Evolutionary conservation across 2,797 vertebrate genomes (phyloP).

Genomic region (Myiotriccus ornatus): DNA sequence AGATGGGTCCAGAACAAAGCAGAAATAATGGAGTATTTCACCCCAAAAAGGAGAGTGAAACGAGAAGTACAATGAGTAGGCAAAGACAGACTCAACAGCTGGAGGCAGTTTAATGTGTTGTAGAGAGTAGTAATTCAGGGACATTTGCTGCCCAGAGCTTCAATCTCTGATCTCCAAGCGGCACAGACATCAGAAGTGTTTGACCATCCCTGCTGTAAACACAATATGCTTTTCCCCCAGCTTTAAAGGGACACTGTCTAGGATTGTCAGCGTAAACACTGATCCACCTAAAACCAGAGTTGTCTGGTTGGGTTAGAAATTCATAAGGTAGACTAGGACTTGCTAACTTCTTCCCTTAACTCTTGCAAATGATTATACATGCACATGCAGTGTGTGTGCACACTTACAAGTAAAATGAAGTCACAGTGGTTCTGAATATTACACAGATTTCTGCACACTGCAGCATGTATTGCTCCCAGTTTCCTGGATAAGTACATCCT

Average conservation of each 20-base stretch:
- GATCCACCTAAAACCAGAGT: background rate
- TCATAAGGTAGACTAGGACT: background rate
- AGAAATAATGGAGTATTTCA: slow-evolving; percentile 77
- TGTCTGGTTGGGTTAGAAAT: background rate
- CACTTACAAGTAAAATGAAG: background rate
- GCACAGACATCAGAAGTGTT: slow-evolving; percentile 16
- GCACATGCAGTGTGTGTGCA: background rate
- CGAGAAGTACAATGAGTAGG: slow-evolving; percentile 66
- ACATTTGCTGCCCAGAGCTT: slow-evolving; percentile 24
- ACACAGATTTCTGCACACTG: background rate
- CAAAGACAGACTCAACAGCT: slow-evolving; percentile 60
- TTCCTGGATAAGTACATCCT: background rate
- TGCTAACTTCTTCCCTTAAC: background rate
- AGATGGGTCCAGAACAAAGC: slow-evolving; percentile 73
- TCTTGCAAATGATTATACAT: background rate
- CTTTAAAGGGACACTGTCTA: background rate
- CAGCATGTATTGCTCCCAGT: background rate
- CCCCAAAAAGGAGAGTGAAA: slow-evolving; percentile 71
- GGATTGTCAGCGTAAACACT: background rate
- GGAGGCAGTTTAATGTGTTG: slow-evolving; percentile 48
- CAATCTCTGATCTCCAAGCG: background rate
- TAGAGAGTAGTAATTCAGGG: slow-evolving; percentile 45
- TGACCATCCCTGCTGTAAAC: slow-evolving; percentile 18
- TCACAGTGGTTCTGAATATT: background rate
- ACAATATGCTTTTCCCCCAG: slow-evolving; percentile 4